A percentile compares a stretch with the other conserved stretches of the same genome.
These are phyloP conservation scores for Casuarius casuarius DNA, from an alignment of 2,113 vertebrate genomes.

Conservation along the genomic window DNA sequence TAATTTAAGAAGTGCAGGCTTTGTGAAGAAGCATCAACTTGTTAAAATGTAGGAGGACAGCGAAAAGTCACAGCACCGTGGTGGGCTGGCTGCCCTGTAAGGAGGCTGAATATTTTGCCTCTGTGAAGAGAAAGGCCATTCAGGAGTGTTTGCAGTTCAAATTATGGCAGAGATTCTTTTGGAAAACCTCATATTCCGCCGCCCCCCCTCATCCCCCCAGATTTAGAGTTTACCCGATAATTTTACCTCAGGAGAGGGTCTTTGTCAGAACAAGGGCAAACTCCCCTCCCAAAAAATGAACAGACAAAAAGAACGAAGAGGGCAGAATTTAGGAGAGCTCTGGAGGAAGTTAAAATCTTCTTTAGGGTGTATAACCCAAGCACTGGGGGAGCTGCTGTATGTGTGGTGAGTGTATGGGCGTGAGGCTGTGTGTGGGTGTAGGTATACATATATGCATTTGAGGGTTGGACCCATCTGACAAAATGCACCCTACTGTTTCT, in stretches of 20 bases:
- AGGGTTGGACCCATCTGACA: background rate
- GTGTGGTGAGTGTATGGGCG: background rate
- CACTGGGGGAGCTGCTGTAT: no score
- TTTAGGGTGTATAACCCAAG: background rate
- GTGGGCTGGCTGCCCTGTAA: background rate
- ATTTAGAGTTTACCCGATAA: background rate
- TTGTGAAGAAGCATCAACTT: conserved; percentile 13
- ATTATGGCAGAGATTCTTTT: background rate
- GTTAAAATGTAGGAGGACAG: conserved; percentile 62
- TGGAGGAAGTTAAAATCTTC: background rate
- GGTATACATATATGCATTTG: background rate
- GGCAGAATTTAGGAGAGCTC: background rate
- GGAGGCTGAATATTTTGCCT: background rate
- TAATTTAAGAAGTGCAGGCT: conserved; percentile 30
- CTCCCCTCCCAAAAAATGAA: background rate
- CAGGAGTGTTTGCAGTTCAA: background rate
- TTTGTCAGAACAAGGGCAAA: background rate
- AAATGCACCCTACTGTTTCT: background rate
- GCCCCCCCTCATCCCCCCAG: background rate
- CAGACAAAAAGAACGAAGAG: background rate
- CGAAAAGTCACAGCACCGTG: conserved; percentile 20
- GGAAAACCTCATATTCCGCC: background rate
- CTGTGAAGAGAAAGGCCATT: background rate
- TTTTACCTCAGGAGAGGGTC: background rate
- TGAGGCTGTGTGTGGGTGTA: background rate